phyloP scores from a whole-genome alignment of 2,888 invertebrate genomes.

The Rhagonycha lutea region DNA sequence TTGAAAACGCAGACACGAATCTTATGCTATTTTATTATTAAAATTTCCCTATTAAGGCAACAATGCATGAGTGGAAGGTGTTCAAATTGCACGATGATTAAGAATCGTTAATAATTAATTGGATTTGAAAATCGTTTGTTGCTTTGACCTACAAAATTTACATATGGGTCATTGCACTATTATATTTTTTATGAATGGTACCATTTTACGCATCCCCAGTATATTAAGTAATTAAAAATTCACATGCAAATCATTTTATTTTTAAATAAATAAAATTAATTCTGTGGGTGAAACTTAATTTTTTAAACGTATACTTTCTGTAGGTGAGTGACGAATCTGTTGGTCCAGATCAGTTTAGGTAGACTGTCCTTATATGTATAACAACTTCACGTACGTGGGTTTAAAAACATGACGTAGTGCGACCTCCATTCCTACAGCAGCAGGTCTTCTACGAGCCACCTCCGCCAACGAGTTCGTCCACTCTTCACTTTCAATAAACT shows the following conservation, averaged over 20 bases:
- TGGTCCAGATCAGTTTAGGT: conserved; percentile 13
- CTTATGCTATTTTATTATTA: not conserved
- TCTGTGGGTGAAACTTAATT: not conserved
- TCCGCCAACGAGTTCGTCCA: conserved; percentile 32
- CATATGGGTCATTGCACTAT: not conserved
- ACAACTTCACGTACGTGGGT: conserved; percentile 47
- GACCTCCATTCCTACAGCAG: conserved; percentile 34
- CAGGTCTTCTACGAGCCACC: conserved; percentile 32
- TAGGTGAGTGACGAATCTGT: conserved; percentile 9
- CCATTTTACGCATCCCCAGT: not conserved
- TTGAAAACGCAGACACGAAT: not conserved
- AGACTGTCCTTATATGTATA: conserved; percentile 47
- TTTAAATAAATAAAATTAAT: not conserved
- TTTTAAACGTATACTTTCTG: not conserved
- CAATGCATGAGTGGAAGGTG: not conserved
- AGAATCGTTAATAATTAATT: conserved; percentile 1
- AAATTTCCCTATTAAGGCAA: not conserved
- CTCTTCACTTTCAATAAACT: conserved; percentile 37
- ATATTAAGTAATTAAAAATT: not conserved
- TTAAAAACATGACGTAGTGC: conserved; percentile 41
- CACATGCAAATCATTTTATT: not conserved
- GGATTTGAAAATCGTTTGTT: not conserved
- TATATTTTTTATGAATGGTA: not conserved
- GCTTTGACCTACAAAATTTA: not conserved
- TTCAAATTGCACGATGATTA: not conserved